Evolutionary conservation across 2,113 vertebrate species (phyloP).

Genomic region (Romanogobio albipinnatus): DNA sequence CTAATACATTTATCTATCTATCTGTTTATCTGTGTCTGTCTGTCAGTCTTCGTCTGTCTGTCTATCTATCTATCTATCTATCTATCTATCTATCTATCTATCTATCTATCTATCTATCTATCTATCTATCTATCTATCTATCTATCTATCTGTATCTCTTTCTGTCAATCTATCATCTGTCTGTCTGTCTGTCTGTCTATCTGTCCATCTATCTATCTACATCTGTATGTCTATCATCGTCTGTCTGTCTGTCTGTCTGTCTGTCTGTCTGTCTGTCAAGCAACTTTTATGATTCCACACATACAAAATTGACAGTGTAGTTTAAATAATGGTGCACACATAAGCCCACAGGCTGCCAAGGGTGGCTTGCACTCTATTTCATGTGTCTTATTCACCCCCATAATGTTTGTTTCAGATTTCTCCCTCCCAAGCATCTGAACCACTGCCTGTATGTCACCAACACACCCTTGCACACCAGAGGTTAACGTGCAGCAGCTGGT

Average conservation of each 20-base stretch:
- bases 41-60: too few species aligned
- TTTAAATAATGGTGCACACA: background rate
- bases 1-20: background rate
- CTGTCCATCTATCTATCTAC: too few species aligned
- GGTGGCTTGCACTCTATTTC: constrained; percentile 24
- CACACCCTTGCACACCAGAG: constrained; percentile 48
- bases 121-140: too few species aligned
- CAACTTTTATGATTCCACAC: background rate
- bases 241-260: too few species aligned
- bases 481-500: constrained; percentile 33
- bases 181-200: too few species aligned
- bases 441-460: constrained; percentile 51
- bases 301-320: background rate
- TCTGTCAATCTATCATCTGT: too few species aligned
- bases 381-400: constrained; percentile 40
- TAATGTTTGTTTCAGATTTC: constrained; percentile 57
- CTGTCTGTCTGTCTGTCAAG: background rate
- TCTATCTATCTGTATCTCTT: too few species aligned
- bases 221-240: too few species aligned
- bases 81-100: too few species aligned
- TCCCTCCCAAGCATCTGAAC: constrained; percentile 46
- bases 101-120: too few species aligned
- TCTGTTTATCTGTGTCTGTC: too few species aligned
- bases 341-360: background rate
- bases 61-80: too few species aligned